phyloP scores from a whole-genome alignment of 2,113 vertebrate species.

The Phalacrocorax carbo region DNA sequence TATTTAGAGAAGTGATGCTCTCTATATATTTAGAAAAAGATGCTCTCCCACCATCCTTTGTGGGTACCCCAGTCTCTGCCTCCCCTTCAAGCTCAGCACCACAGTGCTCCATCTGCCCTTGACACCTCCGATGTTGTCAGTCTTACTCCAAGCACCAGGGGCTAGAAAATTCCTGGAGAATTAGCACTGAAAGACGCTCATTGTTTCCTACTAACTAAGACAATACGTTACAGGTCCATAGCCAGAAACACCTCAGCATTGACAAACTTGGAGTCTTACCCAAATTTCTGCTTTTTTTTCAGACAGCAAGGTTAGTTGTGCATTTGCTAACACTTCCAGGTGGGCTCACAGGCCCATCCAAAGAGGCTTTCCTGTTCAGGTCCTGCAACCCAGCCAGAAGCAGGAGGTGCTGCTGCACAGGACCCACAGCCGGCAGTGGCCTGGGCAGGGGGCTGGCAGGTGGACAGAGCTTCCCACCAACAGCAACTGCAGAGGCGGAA shows the following conservation, averaged over 20 bases:
- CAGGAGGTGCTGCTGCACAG: neutral
- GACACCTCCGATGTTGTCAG: neutral
- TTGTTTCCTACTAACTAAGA: neutral
- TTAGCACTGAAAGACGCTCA: neutral
- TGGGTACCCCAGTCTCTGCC: neutral
- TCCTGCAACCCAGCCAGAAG: neutral
- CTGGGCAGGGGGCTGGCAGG: neutral
- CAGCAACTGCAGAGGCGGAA: neutral
- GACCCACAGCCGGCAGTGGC: rapidly evolving
- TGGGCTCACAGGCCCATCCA: neutral
- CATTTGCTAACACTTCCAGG: neutral
- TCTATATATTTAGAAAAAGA: too few species aligned
- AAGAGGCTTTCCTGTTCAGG: neutral
- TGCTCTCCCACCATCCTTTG: neutral
- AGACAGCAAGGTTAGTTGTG: neutral
- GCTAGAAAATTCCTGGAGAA: neutral
- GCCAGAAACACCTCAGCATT: neutral
- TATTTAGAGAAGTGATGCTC: neutral
- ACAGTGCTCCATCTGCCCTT: neutral
- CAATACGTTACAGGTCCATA: neutral
- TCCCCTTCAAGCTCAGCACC: neutral
- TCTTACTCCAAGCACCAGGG: neutral
- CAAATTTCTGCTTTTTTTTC: neutral
- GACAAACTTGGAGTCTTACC: neutral
- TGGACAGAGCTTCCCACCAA: rapidly evolving